A percentile compares a stretch with the other conserved stretches of the same genome.
Conservation (phyloP, 2,797 vertebrate genomes). For the Dendrocincla fuliginosa region DNA sequence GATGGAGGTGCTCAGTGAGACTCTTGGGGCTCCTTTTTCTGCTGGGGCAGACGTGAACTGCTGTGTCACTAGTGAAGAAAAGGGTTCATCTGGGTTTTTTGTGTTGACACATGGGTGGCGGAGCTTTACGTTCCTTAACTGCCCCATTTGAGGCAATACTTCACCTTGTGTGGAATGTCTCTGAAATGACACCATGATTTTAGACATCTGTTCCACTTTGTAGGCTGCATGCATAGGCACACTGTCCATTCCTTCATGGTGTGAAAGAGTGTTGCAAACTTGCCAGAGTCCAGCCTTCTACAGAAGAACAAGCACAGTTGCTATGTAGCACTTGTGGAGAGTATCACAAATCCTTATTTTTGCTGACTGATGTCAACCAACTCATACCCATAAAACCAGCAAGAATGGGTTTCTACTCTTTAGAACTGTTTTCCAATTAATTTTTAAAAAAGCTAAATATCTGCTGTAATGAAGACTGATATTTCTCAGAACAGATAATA, state of each 20-base stretch:
- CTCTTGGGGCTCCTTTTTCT: background rate
- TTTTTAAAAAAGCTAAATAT: background rate
- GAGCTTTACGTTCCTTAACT: background rate
- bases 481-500: background rate
- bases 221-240: accelerated
- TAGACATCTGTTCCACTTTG: background rate
- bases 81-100: background rate
- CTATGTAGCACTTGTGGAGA: background rate
- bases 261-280: background rate
- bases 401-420: background rate
- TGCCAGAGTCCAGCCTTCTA: background rate
- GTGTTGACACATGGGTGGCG: background rate
- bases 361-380: background rate
- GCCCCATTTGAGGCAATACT: background rate
- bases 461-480: background rate
- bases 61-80: background rate
- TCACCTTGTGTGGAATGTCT: background rate
- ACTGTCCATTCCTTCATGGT: background rate
- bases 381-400: background rate
- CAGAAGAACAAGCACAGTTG: background rate
- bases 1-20: background rate
- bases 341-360: background rate
- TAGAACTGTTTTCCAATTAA: background rate
- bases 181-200: background rate
- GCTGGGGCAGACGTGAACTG: background rate